A percentile compares a stretch with the other conserved stretches of the same genome.
Evolutionary conservation across 2,113 vertebrate genomes (phyloP).

Genomic region (Rhabdornis inornatus): DNA sequence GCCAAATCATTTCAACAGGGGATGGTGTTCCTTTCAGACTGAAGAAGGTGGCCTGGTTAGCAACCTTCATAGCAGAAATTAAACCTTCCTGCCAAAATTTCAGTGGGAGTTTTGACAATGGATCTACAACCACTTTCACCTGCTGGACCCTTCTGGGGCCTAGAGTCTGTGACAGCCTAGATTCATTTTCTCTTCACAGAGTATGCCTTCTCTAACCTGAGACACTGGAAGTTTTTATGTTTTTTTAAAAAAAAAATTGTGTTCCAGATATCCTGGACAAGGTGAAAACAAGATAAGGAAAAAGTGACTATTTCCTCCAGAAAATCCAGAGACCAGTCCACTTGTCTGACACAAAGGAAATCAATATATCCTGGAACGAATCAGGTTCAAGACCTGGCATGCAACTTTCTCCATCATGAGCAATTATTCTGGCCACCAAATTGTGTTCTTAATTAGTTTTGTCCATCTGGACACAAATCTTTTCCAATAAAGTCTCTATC

Average conservation of each 20-base stretch:
- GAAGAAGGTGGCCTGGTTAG: neutral
- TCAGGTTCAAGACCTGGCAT: neutral
- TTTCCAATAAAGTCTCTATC: neutral
- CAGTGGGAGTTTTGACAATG: neutral
- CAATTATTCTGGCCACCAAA: neutral
- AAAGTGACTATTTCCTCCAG: neutral
- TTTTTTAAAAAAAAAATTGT: too few relatives aligned
- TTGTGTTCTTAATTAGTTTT: neutral
- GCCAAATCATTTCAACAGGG: neutral
- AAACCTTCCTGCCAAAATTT: neutral
- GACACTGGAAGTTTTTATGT: neutral
- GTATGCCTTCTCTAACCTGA: rapidly evolving
- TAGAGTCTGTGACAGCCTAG: neutral
- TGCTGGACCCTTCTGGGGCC: neutral
- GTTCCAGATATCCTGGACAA: neutral
- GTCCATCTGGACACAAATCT: neutral
- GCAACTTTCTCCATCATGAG: neutral
- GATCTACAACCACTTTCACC: neutral
- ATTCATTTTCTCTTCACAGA: neutral
- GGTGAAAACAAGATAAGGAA: neutral
- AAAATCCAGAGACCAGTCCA: neutral
- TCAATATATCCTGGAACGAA: neutral
- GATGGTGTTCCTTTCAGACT: neutral
- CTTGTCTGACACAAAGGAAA: neutral
- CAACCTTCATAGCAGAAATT: neutral